Conservation (phyloP, 2,797 vertebrate genomes). For the Silurus lanzhouensis region DNA sequence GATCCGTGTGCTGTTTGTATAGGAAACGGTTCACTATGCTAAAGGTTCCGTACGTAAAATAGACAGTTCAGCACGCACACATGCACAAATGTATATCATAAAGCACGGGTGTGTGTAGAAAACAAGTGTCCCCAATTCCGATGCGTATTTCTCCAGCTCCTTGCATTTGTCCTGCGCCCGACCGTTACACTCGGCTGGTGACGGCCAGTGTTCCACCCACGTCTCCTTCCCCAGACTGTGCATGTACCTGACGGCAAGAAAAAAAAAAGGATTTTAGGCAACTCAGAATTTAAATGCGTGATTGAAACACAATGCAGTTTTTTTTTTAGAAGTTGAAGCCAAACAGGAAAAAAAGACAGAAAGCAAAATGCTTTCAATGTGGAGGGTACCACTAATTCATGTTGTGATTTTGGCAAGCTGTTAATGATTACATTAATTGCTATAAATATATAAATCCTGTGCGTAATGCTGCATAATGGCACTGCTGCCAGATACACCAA, state of each 20-base stretch:
- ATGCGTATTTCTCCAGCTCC: constrained; percentile 48
- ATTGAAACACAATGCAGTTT: not conserved
- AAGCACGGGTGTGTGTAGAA: not conserved
- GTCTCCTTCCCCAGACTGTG: constrained; percentile 72
- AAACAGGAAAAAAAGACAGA: not conserved
- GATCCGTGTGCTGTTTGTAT: not conserved
- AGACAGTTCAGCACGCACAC: not conserved
- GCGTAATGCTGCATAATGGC: too few species aligned
- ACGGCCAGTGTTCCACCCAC: constrained; percentile 76
- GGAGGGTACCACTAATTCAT: not conserved
- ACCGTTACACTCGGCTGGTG: constrained; percentile 58
- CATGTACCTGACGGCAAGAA: constrained; percentile 57
- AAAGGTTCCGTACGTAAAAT: not conserved
- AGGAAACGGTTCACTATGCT: not conserved
- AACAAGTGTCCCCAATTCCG: constrained; percentile 35
- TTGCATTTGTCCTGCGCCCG: constrained; percentile 58
- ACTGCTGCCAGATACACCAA: too few species aligned
- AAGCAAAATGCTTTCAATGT: not conserved
- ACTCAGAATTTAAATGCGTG: not conserved
- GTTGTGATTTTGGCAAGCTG: not conserved
- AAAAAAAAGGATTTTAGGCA: not conserved
- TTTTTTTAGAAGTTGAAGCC: not conserved
- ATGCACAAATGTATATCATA: not conserved
- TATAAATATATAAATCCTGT: too few species aligned
- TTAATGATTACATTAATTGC: too few species aligned